These are phyloP conservation scores for Scyliorhinus canicula DNA, from an alignment of 2,797 vertebrate species.

Conservation along the genomic window DNA sequence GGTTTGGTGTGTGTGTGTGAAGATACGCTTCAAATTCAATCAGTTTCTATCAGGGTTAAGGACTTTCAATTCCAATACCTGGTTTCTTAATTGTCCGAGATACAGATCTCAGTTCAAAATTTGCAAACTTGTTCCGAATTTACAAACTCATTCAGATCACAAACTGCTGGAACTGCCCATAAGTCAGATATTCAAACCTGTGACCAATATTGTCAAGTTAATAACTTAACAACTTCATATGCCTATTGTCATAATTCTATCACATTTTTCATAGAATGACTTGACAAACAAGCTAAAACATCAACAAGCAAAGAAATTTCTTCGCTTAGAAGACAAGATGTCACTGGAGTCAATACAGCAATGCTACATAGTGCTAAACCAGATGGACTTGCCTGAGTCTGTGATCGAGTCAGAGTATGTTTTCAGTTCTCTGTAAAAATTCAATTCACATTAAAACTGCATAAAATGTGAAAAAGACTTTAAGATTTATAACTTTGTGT, in stretches of 20 bases:
- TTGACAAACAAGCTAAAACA: conserved; percentile 4
- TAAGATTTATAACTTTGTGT: not conserved
- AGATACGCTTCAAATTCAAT: not conserved
- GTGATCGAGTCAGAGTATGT: conserved; percentile 16
- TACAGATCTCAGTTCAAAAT: not conserved
- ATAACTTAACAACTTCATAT: not conserved
- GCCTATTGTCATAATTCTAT: not conserved
- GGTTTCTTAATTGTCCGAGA: not conserved
- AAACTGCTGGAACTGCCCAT: not conserved
- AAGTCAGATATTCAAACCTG: not conserved
- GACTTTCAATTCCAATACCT: not conserved
- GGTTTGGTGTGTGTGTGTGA: no score
- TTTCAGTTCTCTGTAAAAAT: not conserved
- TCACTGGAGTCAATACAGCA: not conserved
- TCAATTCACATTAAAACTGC: not conserved
- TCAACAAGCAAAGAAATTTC: not conserved
- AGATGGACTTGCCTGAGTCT: not conserved
- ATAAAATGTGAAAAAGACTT: not conserved
- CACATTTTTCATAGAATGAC: not conserved
- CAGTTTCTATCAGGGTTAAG: not conserved
- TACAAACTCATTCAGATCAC: not conserved
- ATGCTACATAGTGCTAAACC: not conserved
- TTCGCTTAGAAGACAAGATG: conserved; percentile 18
- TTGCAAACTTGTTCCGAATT: not conserved
- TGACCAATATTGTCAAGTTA: not conserved